Conservation (phyloP, 2,888 invertebrate species). For the Brachynemurus nebulosus region DNA sequence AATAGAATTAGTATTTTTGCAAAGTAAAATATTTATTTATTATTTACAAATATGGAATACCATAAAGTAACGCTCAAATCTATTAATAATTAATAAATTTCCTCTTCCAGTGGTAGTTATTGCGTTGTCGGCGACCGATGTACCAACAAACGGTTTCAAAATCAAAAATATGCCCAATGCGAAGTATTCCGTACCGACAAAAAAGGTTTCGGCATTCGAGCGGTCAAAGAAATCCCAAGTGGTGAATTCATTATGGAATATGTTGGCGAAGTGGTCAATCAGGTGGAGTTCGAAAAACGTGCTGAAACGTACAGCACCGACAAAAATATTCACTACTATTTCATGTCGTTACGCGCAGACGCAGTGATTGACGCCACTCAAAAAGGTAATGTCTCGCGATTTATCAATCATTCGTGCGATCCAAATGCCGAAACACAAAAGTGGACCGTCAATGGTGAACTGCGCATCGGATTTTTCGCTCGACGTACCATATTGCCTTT, state of each 20-base stretch:
- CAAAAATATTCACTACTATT: constrained; percentile 88
- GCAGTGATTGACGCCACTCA: constrained; percentile 92
- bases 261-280: constrained; percentile 91
- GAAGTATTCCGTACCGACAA: constrained; percentile 83
- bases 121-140: constrained; percentile 85
- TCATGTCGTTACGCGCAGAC: constrained; percentile 91
- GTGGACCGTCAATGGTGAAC: constrained; percentile 86
- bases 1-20: no score
- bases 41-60: no score
- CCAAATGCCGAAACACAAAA: constrained; percentile 99
- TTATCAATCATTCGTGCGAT: constrained; percentile 98
- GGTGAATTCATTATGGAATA: constrained; percentile 97
- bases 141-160: constrained; percentile 90
- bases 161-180: constrained; percentile 67
- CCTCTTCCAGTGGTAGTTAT: constrained; percentile 61
- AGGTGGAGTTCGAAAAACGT: constrained; percentile 75
- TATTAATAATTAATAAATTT: constrained; percentile 16
- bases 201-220: constrained; percentile 90
- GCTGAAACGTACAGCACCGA: constrained; percentile 80
- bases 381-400: constrained; percentile 91
- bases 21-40: no score
- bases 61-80: no score
- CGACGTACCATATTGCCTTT: constrained; percentile 65
- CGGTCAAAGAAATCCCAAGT: constrained; percentile 58
- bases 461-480: constrained; percentile 95